Conservation (phyloP, 2,888 invertebrate genomes). For the Suillia variegata region DNA sequence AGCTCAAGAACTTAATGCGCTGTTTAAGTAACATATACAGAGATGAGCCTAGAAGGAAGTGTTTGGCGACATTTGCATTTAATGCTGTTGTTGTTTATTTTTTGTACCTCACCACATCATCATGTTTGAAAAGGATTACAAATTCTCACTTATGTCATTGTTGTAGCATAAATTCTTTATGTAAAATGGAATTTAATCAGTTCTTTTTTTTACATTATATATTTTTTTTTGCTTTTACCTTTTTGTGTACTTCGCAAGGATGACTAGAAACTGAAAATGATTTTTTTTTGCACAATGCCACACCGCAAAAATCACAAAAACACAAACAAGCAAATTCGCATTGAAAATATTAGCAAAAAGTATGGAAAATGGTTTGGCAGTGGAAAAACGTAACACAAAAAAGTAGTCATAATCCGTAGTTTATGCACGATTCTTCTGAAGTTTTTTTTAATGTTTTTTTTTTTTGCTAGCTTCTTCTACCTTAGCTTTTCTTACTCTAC, state of each 20-base stretch:
- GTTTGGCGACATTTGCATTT: no score
- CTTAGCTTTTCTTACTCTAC: conserved; percentile 9
- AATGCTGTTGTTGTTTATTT: no score
- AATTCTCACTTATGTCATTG: conserved; percentile 38
- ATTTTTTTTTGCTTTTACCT: no score
- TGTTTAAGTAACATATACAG: no score
- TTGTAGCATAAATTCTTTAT: conserved; percentile 26
- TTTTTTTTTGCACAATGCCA: conserved; percentile 10
- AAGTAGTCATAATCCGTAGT: conserved; percentile 28
- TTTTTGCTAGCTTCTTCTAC: conserved; percentile 2
- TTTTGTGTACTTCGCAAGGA: no score
- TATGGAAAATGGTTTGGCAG: background rate
- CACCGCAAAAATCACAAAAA: background rate
- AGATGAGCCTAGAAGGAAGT: no score
- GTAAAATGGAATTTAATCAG: conserved; percentile 31
- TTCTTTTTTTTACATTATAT: conserved; percentile 12
- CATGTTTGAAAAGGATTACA: conserved; percentile 26
- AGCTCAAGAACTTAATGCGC: no score
- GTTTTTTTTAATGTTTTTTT: background rate
- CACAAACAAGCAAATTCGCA: conserved; percentile 5
- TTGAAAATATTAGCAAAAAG: conserved; percentile 5
- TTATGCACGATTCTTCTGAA: conserved; percentile 26
- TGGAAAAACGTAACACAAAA: no score
- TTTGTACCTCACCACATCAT: no score
- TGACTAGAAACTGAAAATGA: conserved; percentile 26